phyloP scores from a whole-genome alignment of 2,113 vertebrate genomes.

The Hydropotes inermis region DNA sequence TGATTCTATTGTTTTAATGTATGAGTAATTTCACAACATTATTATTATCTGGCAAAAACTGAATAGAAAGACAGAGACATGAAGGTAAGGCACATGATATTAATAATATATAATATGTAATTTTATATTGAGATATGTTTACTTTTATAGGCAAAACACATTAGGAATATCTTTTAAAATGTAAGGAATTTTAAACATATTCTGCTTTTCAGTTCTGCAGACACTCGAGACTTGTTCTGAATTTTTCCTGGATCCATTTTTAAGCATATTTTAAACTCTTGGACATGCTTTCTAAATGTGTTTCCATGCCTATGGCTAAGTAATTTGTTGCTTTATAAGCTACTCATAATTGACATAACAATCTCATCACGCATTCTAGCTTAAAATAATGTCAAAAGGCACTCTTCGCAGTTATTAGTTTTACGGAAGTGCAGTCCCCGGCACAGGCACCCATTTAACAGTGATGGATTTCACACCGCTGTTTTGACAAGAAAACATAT shows the following conservation, averaged over 20 bases:
- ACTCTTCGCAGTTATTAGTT: background rate
- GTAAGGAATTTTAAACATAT: background rate
- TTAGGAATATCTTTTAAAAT: background rate
- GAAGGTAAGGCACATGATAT: background rate
- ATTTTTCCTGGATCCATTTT: background rate
- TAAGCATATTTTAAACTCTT: constrained; percentile 40
- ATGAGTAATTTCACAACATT: background rate
- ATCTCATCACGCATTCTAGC: background rate
- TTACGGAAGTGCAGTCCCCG: background rate
- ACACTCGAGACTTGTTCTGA: background rate
- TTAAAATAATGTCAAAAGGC: constrained; percentile 8
- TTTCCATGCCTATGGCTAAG: constrained; percentile 30
- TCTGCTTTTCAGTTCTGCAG: background rate
- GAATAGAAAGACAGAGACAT: background rate
- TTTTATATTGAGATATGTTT: background rate
- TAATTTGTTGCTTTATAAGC: constrained; percentile 23
- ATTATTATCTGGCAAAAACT: background rate
- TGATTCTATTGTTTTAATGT: background rate
- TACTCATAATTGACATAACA: constrained; percentile 10
- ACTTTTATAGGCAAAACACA: background rate
- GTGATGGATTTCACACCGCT: background rate
- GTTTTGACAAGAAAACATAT: constrained; percentile 36
- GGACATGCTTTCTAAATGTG: background rate
- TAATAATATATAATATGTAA: background rate
- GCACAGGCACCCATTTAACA: background rate